Evolutionary conservation across 2,797 vertebrate species (phyloP).

Genomic region (Acridotheres tristis): DNA sequence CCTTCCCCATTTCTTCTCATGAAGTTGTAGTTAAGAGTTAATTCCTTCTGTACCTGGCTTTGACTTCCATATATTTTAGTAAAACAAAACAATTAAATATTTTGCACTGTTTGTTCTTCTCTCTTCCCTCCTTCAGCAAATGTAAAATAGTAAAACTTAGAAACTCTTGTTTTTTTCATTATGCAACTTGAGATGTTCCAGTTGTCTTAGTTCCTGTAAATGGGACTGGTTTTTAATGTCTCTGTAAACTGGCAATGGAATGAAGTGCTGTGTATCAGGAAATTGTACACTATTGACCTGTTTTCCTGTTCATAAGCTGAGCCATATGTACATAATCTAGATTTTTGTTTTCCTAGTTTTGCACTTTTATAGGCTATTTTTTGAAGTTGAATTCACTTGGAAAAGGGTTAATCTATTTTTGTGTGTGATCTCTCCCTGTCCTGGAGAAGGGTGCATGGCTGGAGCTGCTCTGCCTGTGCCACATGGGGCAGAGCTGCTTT

Average conservation of each 20-base stretch:
- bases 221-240: slow-evolving; percentile 58
- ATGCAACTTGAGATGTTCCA: slow-evolving; percentile 65
- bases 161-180: slow-evolving; percentile 53
- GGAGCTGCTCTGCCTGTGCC: slow-evolving; percentile 32
- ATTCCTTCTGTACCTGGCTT: slow-evolving; percentile 33
- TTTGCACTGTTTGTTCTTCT: slow-evolving; percentile 77
- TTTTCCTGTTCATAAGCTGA: slow-evolving; percentile 81
- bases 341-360: slow-evolving; percentile 80
- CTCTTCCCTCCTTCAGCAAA: slow-evolving; percentile 47
- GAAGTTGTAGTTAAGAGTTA: slow-evolving; percentile 36
- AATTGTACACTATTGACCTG: slow-evolving; percentile 68
- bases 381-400: slow-evolving; percentile 79
- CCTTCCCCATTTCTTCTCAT: slow-evolving; percentile 25
- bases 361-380: slow-evolving; percentile 85
- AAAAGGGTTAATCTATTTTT: slow-evolving; percentile 77
- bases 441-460: slow-evolving; percentile 12
- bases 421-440: slow-evolving; percentile 62
- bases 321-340: slow-evolving; percentile 82
- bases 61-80: slow-evolving; percentile 64
- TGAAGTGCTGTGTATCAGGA: slow-evolving; percentile 77
- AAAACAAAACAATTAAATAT: slow-evolving; percentile 57
- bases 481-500: slow-evolving; percentile 27
- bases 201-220: slow-evolving; percentile 60
- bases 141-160: slow-evolving; percentile 52
- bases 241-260: slow-evolving; percentile 61